These are phyloP conservation scores for Ellobius talpinus DNA, from an alignment of 2,113 vertebrate species.

Conservation along the genomic window DNA sequence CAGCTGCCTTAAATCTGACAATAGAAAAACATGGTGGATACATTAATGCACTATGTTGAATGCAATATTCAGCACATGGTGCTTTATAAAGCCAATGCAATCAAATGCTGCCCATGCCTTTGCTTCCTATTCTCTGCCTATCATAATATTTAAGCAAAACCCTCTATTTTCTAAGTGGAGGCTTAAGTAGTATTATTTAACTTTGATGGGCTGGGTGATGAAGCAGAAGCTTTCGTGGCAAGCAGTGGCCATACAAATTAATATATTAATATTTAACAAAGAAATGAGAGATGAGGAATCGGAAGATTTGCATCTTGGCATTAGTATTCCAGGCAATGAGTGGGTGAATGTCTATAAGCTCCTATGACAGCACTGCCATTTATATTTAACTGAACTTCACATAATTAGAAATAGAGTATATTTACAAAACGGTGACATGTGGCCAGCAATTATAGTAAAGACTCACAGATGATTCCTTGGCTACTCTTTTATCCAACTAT, in stretches of 20 bases:
- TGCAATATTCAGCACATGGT: neutral
- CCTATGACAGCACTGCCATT: neutral
- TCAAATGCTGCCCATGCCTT: neutral
- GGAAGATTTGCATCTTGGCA: neutral
- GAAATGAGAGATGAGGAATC: slow-evolving; percentile 18
- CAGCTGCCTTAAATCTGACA: neutral
- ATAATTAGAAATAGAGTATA: neutral
- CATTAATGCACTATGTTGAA: neutral
- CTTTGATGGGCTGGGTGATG: slow-evolving; percentile 30
- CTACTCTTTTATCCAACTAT: neutral
- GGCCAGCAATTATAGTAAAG: neutral
- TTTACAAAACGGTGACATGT: neutral
- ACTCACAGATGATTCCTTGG: neutral
- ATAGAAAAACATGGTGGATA: neutral
- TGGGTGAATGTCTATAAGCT: neutral
- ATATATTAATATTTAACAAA: slow-evolving; percentile 71
- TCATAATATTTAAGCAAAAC: slow-evolving; percentile 68
- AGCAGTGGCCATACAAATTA: slow-evolving; percentile 65
- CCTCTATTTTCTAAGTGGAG: slow-evolving; percentile 49
- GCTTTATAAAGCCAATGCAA: neutral
- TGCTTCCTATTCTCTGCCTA: neutral
- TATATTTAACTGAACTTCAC: slow-evolving; percentile 42
- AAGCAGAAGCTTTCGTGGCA: slow-evolving; percentile 15
- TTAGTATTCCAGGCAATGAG: neutral
- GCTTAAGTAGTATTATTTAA: slow-evolving; percentile 61